phyloP scores from a whole-genome alignment of 2,797 vertebrate genomes.

The Onychomys leucogaster region DNA sequence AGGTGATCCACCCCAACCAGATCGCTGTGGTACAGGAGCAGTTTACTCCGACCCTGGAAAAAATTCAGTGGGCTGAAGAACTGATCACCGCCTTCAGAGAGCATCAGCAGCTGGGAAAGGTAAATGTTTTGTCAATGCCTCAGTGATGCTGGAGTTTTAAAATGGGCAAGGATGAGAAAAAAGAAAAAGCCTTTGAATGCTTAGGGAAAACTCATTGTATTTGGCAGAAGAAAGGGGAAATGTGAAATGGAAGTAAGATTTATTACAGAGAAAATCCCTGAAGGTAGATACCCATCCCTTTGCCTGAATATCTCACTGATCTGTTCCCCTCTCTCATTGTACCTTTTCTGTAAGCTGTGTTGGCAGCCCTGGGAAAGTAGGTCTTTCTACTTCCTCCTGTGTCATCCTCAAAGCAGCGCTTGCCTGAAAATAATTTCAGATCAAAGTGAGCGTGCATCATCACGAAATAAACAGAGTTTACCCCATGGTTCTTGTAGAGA shows the following conservation, averaged over 20 bases:
- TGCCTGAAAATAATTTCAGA: slow-evolving; percentile 81
- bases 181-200: neutral
- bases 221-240: neutral
- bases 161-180: neutral
- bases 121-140: slow-evolving; percentile 87
- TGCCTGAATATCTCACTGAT: slow-evolving; percentile 41
- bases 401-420: slow-evolving; percentile 27
- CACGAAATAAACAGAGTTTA: slow-evolving; percentile 77
- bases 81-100: slow-evolving; percentile 95
- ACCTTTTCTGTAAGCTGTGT: slow-evolving; percentile 48
- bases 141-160: slow-evolving; percentile 68
- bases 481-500: slow-evolving; percentile 75
- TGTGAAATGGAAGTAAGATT: neutral
- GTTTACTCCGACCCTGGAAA: slow-evolving; percentile 95
- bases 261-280: slow-evolving; percentile 25
- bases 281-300: neutral
- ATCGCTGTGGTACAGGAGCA: slow-evolving; percentile 96
- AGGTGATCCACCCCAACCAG: slow-evolving; percentile 99
- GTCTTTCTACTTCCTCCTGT: slow-evolving; percentile 52
- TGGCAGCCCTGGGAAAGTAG: slow-evolving; percentile 66
- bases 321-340: neutral
- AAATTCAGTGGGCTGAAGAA: slow-evolving; percentile 95
- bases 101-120: slow-evolving; percentile 97
- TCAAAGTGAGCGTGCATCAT: slow-evolving; percentile 78
- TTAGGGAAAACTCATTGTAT: neutral